Evolutionary conservation across 2,113 vertebrate species (phyloP).

Genomic region (Irena cyanogastra): DNA sequence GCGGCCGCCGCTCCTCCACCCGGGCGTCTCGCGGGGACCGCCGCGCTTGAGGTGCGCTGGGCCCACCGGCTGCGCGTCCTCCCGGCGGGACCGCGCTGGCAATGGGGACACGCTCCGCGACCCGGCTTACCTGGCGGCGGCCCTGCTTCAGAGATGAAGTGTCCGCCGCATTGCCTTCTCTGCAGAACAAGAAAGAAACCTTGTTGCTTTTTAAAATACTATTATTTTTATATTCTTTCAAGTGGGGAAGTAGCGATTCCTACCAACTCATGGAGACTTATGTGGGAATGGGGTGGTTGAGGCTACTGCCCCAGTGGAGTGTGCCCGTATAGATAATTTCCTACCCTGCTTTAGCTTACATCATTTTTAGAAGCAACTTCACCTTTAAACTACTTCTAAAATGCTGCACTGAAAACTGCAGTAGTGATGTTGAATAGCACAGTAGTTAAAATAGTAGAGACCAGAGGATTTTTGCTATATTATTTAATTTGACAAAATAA

Average conservation of each 20-base stretch:
- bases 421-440: rapidly evolving
- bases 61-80: neutral
- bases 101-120: neutral
- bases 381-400: neutral
- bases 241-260: rapidly evolving
- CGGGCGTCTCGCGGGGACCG: neutral
- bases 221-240: no score
- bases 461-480: neutral
- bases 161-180: rapidly evolving
- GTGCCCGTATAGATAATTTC: rapidly evolving
- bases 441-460: neutral
- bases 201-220: no score
- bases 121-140: neutral
- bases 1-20: neutral
- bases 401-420: neutral
- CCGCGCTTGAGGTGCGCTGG: neutral
- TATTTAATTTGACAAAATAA: neutral
- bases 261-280: rapidly evolving
- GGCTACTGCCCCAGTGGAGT: rapidly evolving
- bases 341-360: rapidly evolving
- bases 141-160: rapidly evolving
- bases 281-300: rapidly evolving
- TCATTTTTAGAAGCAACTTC: neutral
- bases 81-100: neutral
- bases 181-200: neutral